Percentiles rank a stretch among this genome's conserved stretches.
Conservation (phyloP, 2,888 invertebrate genomes). For the Clunio marinus region DNA sequence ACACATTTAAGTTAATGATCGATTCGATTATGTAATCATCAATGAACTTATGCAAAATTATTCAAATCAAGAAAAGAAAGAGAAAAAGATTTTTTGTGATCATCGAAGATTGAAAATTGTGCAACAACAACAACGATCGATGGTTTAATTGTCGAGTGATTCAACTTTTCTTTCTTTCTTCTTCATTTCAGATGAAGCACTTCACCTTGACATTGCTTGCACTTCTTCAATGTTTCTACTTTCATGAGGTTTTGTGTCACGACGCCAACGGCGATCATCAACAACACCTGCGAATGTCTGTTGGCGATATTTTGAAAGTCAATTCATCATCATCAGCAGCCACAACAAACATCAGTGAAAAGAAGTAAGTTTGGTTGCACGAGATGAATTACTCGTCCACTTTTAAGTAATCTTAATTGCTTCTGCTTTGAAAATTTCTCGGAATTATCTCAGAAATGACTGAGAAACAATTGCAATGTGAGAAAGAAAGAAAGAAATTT, state of each 20-base stretch:
- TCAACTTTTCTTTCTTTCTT: background rate
- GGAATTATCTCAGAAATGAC: background rate
- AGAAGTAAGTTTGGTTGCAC: conserved; percentile 13
- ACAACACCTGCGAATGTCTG: conserved; percentile 13
- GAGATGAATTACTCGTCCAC: background rate
- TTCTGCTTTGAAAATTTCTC: too few relatives aligned
- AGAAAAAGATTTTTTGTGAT: background rate
- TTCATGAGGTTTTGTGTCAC: conserved; percentile 5
- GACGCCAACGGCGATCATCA: background rate
- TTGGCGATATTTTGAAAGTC: conserved; percentile 8
- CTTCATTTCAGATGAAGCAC: conserved; percentile 32
- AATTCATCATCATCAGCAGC: conserved; percentile 7
- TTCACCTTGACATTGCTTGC: conserved; percentile 36
- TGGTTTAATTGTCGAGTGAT: background rate
- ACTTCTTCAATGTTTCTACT: conserved; percentile 19
- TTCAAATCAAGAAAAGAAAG: too few relatives aligned
- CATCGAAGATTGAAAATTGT: too few relatives aligned
- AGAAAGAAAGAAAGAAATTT: background rate
- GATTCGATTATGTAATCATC: too few relatives aligned
- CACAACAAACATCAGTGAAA: conserved; percentile 8
- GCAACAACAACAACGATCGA: background rate
- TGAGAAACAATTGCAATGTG: background rate
- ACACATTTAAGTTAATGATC: too few relatives aligned
- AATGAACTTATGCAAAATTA: too few relatives aligned
- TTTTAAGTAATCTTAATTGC: background rate